phyloP scores from a whole-genome alignment of 2,113 vertebrate species.

The Onychorhynchus coronatus region DNA sequence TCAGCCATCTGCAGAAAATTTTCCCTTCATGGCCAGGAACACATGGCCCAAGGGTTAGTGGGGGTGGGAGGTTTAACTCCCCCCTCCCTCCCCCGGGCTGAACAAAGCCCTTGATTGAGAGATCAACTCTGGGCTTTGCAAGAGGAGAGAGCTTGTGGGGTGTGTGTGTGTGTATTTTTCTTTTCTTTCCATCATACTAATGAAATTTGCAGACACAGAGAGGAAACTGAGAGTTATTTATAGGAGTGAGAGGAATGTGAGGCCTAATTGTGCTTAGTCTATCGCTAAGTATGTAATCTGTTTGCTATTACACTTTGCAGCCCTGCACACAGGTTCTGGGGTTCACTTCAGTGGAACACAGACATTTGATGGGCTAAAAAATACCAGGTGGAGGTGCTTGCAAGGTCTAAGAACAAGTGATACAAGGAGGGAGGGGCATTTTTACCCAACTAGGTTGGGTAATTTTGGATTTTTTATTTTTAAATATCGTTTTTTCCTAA shows the following conservation, averaged over 20 bases:
- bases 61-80: conserved; percentile 23
- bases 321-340: conserved; percentile 57
- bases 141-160: not conserved
- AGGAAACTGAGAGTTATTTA: conserved; percentile 91
- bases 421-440: not conserved
- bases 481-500: not conserved
- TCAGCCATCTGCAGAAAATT: conserved; percentile 55
- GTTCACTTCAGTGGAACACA: conserved; percentile 52
- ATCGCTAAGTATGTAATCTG: conserved; percentile 80
- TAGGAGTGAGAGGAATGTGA: conserved; percentile 88
- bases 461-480: not conserved
- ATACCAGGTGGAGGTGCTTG: not conserved
- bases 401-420: not conserved
- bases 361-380: conserved; percentile 46
- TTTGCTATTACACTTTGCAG: conserved; percentile 82
- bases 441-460: not conserved
- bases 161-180: conserved; percentile 19
- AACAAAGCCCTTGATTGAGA: conserved; percentile 57
- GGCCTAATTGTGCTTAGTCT: conserved; percentile 92
- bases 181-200: conserved; percentile 84
- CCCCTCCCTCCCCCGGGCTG: not conserved
- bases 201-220: conserved; percentile 88
- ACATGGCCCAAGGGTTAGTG: not conserved
- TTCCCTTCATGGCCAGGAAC: conserved; percentile 20
- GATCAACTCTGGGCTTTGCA: conserved; percentile 57